Evolutionary conservation across 1,140 invertebrate species (phyloP).

Genomic region (Leptopilina clavipes): DNA sequence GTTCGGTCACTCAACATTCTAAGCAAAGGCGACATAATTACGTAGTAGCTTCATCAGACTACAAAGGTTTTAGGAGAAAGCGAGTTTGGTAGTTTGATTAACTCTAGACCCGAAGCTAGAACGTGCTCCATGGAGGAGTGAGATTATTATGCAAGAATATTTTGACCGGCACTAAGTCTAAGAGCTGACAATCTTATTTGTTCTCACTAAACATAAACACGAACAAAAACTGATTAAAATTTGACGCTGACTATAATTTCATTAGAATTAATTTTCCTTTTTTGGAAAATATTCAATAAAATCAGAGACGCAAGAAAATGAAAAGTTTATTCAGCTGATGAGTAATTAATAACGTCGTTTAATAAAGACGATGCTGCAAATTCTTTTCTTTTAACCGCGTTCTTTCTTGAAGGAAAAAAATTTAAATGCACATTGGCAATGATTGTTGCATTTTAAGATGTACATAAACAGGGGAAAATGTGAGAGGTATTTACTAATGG

Average conservation of each 20-base stretch:
- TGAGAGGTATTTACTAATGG: slow-evolving; percentile 60
- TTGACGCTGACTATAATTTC: neutral
- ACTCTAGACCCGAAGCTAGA: neutral
- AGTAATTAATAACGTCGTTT: too few species aligned
- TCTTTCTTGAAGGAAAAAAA: neutral
- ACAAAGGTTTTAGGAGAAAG: neutral
- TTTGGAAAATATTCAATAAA: too few species aligned
- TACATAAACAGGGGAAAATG: slow-evolving; percentile 37
- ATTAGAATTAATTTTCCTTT: too few species aligned
- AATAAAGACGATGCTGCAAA: too few species aligned
- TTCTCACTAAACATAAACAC: neutral
- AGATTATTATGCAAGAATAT: neutral
- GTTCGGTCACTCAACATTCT: slow-evolving; percentile 1
- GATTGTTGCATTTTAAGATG: neutral
- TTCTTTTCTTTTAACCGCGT: neutral
- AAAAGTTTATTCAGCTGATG: too few species aligned
- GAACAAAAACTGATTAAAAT: neutral
- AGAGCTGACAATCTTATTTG: slow-evolving; percentile 10
- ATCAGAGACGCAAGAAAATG: too few species aligned
- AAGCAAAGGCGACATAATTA: slow-evolving; percentile 27
- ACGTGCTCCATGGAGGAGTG: neutral
- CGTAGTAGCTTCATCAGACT: slow-evolving; percentile 2
- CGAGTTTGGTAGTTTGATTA: slow-evolving; percentile 15
- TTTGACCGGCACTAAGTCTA: neutral
- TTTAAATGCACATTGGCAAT: neutral